A percentile compares a stretch with the other conserved stretches of the same genome.
These are phyloP conservation scores for Emmelina monodactyla DNA, from an alignment of 2,888 invertebrate genomes.

Conservation along the genomic window DNA sequence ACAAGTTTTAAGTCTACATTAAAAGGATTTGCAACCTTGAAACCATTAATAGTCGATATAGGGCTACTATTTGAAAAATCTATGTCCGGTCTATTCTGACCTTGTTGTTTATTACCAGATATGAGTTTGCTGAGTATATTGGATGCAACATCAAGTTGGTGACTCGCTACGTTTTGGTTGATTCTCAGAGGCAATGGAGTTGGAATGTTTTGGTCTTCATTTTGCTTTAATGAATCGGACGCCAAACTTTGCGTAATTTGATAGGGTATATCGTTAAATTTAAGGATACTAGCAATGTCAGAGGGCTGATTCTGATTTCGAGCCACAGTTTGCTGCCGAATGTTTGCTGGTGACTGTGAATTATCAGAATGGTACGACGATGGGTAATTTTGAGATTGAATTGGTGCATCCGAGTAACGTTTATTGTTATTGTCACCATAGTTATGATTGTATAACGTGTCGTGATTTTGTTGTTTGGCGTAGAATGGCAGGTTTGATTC, in stretches of 20 bases:
- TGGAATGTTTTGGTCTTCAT: conserved; percentile 41
- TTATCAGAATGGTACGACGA: conserved; percentile 34
- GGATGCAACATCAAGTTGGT: conserved; percentile 45
- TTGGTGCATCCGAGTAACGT: conserved; percentile 12
- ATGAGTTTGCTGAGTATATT: conserved; percentile 41
- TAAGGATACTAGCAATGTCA: conserved; percentile 37
- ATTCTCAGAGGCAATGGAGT: conserved; percentile 39
- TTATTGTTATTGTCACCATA: conserved; percentile 26
- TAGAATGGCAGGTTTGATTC: conserved; percentile 30
- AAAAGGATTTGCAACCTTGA: conserved; percentile 59
- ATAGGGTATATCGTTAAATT: conserved; percentile 48
- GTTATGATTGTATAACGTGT: conserved; percentile 28
- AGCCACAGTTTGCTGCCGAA: conserved; percentile 28
- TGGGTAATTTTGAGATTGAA: conserved; percentile 27
- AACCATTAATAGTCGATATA: conserved; percentile 52
- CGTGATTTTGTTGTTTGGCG: conserved; percentile 29
- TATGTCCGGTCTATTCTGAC: conserved; percentile 35
- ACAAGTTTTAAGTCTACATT: conserved; percentile 57
- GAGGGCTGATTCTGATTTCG: too few species aligned
- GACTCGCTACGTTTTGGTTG: conserved; percentile 53
- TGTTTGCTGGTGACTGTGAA: conserved; percentile 28
- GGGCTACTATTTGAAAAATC: conserved; percentile 30
- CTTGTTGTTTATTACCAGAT: conserved; percentile 34
- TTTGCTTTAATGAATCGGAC: conserved; percentile 30
- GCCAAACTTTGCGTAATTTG: conserved; percentile 37